These are phyloP conservation scores for Brachypteracias leptosomus DNA, from an alignment of 2,113 vertebrate genomes.

Conservation along the genomic window DNA sequence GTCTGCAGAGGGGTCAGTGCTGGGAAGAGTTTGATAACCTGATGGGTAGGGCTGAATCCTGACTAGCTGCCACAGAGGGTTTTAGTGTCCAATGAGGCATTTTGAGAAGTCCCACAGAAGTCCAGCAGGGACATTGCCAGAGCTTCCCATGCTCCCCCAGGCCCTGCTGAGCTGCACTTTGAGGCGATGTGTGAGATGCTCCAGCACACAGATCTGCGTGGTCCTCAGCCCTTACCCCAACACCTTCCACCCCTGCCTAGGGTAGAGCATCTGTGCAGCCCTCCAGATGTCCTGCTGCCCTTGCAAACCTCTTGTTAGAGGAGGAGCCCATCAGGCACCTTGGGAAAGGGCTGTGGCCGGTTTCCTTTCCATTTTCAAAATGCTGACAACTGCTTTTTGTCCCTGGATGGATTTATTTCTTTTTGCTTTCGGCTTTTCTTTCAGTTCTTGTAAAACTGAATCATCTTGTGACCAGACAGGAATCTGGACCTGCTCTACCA, in stretches of 20 bases:
- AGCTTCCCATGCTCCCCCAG: rapidly evolving
- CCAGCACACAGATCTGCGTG: background rate
- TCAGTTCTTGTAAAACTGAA: background rate
- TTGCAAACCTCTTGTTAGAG: background rate
- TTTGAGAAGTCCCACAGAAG: background rate
- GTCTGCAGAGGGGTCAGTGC: background rate
- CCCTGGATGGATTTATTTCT: background rate
- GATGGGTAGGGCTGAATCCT: background rate
- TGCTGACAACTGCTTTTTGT: background rate
- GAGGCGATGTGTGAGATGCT: background rate
- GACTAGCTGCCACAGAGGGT: background rate
- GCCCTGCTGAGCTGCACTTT: background rate
- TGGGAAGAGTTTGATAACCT: background rate
- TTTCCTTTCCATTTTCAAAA: background rate
- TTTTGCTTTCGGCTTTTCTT: background rate
- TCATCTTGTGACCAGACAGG: background rate
- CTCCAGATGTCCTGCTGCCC: background rate
- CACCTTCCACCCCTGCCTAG: background rate
- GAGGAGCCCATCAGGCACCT: background rate
- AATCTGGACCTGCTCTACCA: background rate
- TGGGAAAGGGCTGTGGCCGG: background rate
- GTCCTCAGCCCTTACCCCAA: background rate
- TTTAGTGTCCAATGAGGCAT: background rate
- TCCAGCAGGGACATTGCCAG: background rate
- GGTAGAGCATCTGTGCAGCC: background rate